A percentile compares a stretch with the other conserved stretches of the same genome.
phyloP scores from a whole-genome alignment of 2,888 invertebrate genomes.

The Elmis aenea region DNA sequence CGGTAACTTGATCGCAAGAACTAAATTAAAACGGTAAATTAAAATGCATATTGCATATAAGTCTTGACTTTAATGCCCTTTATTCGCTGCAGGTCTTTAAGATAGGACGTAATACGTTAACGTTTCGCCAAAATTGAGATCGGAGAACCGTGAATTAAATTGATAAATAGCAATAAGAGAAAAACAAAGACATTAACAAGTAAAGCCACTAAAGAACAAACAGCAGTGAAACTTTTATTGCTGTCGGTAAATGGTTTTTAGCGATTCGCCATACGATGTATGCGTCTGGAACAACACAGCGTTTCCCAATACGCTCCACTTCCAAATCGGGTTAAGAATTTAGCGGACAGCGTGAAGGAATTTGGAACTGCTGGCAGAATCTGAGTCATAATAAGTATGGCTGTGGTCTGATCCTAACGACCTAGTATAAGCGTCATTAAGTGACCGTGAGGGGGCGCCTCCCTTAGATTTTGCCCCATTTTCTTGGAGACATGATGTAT shows the following conservation, averaged over 20 bases:
- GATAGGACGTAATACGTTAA: slow-evolving; percentile 7
- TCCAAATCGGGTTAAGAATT: background rate
- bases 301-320: slow-evolving; percentile 11
- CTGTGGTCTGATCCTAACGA: slow-evolving; percentile 33
- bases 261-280: slow-evolving; percentile 23
- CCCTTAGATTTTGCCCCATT: slow-evolving; percentile 29
- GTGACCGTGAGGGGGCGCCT: slow-evolving; percentile 37
- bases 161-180: slow-evolving; percentile 7
- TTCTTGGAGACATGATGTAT: slow-evolving; percentile 36
- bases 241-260: slow-evolving; percentile 27
- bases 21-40: slow-evolving; percentile 25
- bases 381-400: slow-evolving; percentile 33
- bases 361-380: slow-evolving; percentile 21
- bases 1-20: slow-evolving; percentile 26
- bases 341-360: slow-evolving; percentile 5
- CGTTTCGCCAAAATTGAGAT: no score
- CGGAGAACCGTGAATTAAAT: no score
- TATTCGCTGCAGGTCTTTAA: slow-evolving; percentile 6
- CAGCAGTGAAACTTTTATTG: slow-evolving; percentile 28
- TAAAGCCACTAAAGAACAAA: slow-evolving; percentile 27
- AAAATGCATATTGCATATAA: slow-evolving; percentile 24
- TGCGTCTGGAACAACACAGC: slow-evolving; percentile 23
- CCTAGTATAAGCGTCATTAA: slow-evolving; percentile 42
- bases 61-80: slow-evolving; percentile 12
- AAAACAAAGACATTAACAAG: slow-evolving; percentile 13